Base-by-base conservation (phyloP, 37 sponge, comb jelly and placozoan species). In the Crambe crambe region DNA sequence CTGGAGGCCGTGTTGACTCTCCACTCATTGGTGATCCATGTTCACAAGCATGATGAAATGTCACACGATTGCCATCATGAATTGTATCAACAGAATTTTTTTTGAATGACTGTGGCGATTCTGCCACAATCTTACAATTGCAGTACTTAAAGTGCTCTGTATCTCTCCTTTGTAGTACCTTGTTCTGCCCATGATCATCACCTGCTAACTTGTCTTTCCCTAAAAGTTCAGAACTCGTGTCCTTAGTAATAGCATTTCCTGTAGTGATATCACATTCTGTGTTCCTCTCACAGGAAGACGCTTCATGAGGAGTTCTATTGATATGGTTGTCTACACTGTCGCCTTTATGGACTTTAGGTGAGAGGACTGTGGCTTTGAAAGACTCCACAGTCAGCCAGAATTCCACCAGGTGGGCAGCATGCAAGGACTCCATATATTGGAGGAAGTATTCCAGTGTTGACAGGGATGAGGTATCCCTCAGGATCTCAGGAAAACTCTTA, bases 321-420 rank as follows among this genome's bases (percentile, higher is more conserved):
- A 12, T 12, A 47, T 47, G 10, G 10, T 15, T 47, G 12, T 47
- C 12, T 15, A 12, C 6, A 15, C 6, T 47, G 6, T 47, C 12
- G 51, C 51, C 51, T 15, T 47, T 47, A 12, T 47, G 51, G 6
- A 12, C 6, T 47, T 15, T 12, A 47, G 51, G 51, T 47, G 74
- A 56, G 22, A 22, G 23, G 3, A 12, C 41, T 18, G 73, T 51
- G 26, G 78, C 25, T 23, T 68, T 79, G 42, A 89, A 89, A 4
- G 87, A 73, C 72, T 85, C 87, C 54, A 91, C 87, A 25, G 87
- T 42, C 21, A 86, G 59, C 91, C 91, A 91, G 35, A 91, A 91
- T 74, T 82, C 81, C 0, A 91, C 58, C 0, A 91, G 70, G 30
- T 78, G 83, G 18, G 82, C 23, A 0, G 87, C 83, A 4, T 67